A percentile compares a stretch with the other conserved stretches of the same genome.
phyloP scores from a whole-genome alignment of 64 coral and sea anemone species.

The Stichodactyla mertensii region DNA sequence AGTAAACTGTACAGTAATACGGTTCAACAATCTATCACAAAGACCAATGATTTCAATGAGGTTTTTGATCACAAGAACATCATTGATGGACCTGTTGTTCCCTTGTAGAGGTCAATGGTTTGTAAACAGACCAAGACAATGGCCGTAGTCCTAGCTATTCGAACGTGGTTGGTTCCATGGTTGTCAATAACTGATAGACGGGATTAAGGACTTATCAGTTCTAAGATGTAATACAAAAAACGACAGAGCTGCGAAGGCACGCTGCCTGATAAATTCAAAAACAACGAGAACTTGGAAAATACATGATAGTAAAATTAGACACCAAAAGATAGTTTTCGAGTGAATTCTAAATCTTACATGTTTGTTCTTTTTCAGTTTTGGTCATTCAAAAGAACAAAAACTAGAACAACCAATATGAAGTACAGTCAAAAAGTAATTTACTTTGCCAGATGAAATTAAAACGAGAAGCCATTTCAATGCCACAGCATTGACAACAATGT shows the following conservation, averaged over 20 bases:
- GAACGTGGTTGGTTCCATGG: neutral
- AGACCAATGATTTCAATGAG: neutral
- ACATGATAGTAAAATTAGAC: neutral
- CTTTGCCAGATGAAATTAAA: too few species aligned
- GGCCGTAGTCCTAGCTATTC: neutral
- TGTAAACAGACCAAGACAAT: neutral
- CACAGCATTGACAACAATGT: neutral
- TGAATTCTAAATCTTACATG: neutral
- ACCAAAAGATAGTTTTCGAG: neutral
- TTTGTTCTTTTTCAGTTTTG: neutral
- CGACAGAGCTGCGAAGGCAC: neutral
- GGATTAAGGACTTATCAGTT: conserved; percentile 8
- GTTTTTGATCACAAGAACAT: neutral
- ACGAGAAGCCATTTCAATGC: too few species aligned
- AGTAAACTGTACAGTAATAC: neutral
- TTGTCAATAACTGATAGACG: neutral
- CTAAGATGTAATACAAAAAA: neutral
- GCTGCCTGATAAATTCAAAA: neutral
- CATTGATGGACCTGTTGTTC: neutral
- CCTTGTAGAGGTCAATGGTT: neutral
- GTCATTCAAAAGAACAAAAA: neutral
- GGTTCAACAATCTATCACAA: neutral
- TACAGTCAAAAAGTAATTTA: too few species aligned
- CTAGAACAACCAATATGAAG: neutral
- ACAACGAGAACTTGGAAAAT: too few species aligned